Evolutionary conservation across 2,888 invertebrate species (phyloP).

Genomic region (Leptarthrus brevirostris): DNA sequence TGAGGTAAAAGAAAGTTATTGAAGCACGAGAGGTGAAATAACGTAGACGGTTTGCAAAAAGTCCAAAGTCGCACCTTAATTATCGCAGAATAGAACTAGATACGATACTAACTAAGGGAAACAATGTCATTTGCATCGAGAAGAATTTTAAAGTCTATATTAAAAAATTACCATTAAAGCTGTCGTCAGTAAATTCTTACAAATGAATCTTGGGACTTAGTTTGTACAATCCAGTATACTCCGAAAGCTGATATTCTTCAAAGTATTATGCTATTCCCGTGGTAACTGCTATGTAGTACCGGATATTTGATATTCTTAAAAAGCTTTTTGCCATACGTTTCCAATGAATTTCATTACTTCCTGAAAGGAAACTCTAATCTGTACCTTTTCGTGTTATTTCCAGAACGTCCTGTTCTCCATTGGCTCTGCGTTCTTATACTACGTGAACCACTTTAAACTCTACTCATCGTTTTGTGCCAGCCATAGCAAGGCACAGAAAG

Average conservation of each 20-base stretch:
- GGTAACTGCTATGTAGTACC: neutral
- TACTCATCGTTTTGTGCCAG: slow-evolving; percentile 99
- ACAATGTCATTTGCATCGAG: neutral
- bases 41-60: neutral
- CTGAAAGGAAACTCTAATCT: neutral
- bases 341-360: neutral
- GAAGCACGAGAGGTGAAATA: neutral
- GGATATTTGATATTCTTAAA: slow-evolving; percentile 2
- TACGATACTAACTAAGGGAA: slow-evolving; percentile 8
- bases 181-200: neutral
- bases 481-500: slow-evolving; percentile 98
- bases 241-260: neutral
- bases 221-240: too few relatives aligned
- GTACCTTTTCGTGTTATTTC: slow-evolving; percentile 61
- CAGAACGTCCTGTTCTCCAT: slow-evolving; percentile 96
- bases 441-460: slow-evolving; percentile 98
- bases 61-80: slow-evolving; percentile 38
- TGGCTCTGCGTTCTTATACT: slow-evolving; percentile 96
- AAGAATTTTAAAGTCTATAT: slow-evolving; percentile 12
- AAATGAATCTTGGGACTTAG: too few relatives aligned
- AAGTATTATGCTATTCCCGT: neutral
- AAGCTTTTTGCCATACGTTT: slow-evolving; percentile 33
- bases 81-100: neutral
- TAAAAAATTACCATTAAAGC: neutral
- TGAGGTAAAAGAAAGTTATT: neutral